Conservation (phyloP, 2,797 vertebrate species). For the Lerista edwardsae region DNA sequence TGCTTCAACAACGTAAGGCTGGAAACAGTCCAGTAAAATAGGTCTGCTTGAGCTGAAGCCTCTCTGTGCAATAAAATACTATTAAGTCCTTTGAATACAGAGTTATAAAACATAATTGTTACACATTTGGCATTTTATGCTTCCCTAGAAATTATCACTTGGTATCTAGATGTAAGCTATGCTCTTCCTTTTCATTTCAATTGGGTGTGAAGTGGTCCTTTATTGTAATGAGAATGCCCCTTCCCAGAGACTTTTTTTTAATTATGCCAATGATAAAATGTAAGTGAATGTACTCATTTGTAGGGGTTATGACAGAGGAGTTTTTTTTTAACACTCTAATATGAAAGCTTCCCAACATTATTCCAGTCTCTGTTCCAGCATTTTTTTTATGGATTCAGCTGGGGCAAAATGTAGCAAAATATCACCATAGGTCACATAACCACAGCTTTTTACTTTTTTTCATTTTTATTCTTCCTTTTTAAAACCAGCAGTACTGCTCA, state of each 20-base stretch:
- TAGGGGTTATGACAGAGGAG: conserved; percentile 72
- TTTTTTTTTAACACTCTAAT: conserved; percentile 64
- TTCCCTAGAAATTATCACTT: conserved; percentile 74
- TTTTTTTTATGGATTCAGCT: conserved; percentile 57
- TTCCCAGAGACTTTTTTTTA: conserved; percentile 75
- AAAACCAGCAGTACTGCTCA: conserved; percentile 1
- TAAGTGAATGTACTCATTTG: conserved; percentile 75
- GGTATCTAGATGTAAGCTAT: conserved; percentile 69
- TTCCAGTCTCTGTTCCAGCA: conserved; percentile 65
- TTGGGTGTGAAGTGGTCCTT: conserved; percentile 78
- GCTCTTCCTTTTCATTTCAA: conserved; percentile 73
- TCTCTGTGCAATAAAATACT: conserved; percentile 65
- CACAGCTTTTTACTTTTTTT: conserved; percentile 50
- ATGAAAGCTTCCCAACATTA: conserved; percentile 69
- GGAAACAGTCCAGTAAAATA: conserved; percentile 47
- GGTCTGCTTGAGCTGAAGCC: conserved; percentile 44
- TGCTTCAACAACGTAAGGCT: conserved; percentile 21
- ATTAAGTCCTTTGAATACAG: conserved; percentile 66
- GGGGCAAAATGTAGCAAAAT: conserved; percentile 42
- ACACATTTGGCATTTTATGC: conserved; percentile 75
- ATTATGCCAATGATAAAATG: conserved; percentile 73
- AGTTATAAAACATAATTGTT: conserved; percentile 75
- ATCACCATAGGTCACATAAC: conserved; percentile 56
- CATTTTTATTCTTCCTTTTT: conserved; percentile 41
- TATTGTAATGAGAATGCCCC: conserved; percentile 76